Percentiles rank a stretch among this genome's conserved stretches.
Conservation (phyloP, 2,113 vertebrate species). For the Ameiurus melas region DNA sequence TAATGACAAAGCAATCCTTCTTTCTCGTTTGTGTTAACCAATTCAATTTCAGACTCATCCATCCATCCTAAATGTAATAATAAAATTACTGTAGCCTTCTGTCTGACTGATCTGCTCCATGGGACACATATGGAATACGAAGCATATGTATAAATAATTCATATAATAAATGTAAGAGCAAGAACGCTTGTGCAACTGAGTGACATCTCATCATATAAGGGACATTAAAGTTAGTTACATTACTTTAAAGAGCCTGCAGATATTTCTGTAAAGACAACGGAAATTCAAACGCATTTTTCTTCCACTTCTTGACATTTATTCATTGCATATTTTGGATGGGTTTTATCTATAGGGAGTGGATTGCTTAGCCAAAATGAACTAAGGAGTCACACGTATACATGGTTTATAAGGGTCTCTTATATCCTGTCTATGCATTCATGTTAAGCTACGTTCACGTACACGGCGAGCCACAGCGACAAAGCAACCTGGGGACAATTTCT, state of each 20-base stretch:
- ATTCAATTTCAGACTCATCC: constrained; percentile 53
- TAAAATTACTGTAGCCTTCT: constrained; percentile 49
- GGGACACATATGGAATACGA: constrained; percentile 29
- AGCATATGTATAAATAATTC: constrained; percentile 34
- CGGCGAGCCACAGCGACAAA: too few species aligned
- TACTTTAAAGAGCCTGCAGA: constrained; percentile 10
- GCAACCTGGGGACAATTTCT: too few species aligned
- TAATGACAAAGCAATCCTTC: constrained; percentile 55
- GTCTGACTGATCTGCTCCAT: constrained; percentile 26
- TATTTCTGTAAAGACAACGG: not conserved
- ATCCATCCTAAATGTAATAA: constrained; percentile 52
- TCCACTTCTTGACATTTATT: not conserved
- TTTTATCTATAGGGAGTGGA: not conserved
- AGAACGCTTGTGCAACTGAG: not conserved
- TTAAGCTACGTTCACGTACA: too few species aligned
- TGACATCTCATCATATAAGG: constrained; percentile 24
- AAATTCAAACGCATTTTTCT: too few species aligned
- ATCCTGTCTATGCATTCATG: too few species aligned
- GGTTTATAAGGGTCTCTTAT: not conserved
- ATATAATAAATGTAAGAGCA: constrained; percentile 24
- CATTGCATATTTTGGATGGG: too few species aligned
- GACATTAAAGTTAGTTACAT: constrained; percentile 1
- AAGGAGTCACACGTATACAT: not conserved
- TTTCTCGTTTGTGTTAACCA: constrained; percentile 53
- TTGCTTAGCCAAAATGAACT: not conserved